phyloP scores from a whole-genome alignment of 2,888 invertebrate genomes.

The Leucophora obtusa region DNA sequence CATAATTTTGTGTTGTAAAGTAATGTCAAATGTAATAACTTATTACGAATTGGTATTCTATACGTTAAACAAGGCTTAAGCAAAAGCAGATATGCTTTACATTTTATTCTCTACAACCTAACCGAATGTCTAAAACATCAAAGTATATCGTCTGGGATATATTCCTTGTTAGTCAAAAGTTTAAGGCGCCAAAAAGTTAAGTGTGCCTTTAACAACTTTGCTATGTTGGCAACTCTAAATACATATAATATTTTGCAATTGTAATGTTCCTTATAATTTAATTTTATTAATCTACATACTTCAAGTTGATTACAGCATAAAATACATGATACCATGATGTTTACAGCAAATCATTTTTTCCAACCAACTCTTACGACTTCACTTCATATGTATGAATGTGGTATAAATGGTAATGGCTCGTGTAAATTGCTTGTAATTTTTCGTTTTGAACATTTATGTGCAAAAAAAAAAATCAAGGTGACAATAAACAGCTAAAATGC shows the following conservation, averaged over 20 bases:
- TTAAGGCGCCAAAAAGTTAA: too few species aligned
- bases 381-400: background rate
- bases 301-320: constrained; percentile 27
- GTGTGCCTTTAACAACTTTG: too few species aligned
- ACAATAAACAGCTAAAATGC: constrained; percentile 42
- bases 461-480: constrained; percentile 42
- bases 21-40: too few species aligned
- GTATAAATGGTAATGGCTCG: constrained; percentile 43
- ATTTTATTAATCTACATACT: constrained; percentile 23
- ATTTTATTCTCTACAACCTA: too few species aligned
- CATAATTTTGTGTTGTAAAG: too few species aligned
- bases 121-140: too few species aligned
- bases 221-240: too few species aligned
- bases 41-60: too few species aligned
- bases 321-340: constrained; percentile 36
- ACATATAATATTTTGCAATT: background rate
- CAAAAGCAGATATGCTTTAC: too few species aligned
- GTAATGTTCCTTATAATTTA: constrained; percentile 23
- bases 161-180: too few species aligned
- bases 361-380: background rate
- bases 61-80: too few species aligned
- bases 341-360: constrained; percentile 28
- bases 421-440: constrained; percentile 49
- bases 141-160: too few species aligned
- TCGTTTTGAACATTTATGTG: constrained; percentile 9